phyloP scores from a whole-genome alignment of 2,888 invertebrate genomes.

The Xylophagus ater region DNA sequence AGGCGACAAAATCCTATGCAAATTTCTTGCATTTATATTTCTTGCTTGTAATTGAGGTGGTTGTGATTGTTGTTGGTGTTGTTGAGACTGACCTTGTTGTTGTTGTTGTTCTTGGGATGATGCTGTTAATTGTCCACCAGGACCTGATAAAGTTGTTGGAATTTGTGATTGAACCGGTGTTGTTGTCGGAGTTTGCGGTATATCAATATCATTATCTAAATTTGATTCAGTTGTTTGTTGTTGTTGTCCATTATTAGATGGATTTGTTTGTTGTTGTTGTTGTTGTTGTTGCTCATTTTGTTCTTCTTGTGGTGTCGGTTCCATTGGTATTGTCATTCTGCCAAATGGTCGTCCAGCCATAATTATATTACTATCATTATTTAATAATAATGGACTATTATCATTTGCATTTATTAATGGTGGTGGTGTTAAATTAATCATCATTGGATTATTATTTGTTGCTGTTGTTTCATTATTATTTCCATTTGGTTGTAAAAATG shows the following conservation, averaged over 20 bases:
- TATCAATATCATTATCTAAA: too few species aligned
- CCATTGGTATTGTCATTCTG: too few species aligned
- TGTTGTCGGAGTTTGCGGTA: conserved; percentile 17
- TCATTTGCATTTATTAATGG: too few species aligned
- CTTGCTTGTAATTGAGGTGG: conserved; percentile 19
- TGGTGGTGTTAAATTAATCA: too few species aligned
- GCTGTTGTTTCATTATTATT: conserved; percentile 17
- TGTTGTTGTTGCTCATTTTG: conserved; percentile 7
- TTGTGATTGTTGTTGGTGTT: conserved; percentile 20
- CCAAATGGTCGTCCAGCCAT: too few species aligned
- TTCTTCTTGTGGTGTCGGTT: too few species aligned
- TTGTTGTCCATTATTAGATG: too few species aligned
- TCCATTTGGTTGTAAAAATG: conserved; percentile 15
- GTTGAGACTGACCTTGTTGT: conserved; percentile 16
- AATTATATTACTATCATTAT: too few species aligned
- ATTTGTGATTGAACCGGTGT: conserved; percentile 7
- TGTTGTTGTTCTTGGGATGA: conserved; percentile 16
- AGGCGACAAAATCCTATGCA: conserved; percentile 22
- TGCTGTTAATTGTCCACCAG: too few species aligned
- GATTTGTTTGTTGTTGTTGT: conserved; percentile 11
- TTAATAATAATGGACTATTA: too few species aligned
- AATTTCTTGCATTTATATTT: conserved; percentile 19
- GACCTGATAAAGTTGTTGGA: conserved; percentile 10
- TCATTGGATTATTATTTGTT: conserved; percentile 14
- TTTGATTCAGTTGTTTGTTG: too few species aligned